Base-by-base conservation (phyloP, 2,113 vertebrate species). In the Pseudorasbora parva region DNA sequence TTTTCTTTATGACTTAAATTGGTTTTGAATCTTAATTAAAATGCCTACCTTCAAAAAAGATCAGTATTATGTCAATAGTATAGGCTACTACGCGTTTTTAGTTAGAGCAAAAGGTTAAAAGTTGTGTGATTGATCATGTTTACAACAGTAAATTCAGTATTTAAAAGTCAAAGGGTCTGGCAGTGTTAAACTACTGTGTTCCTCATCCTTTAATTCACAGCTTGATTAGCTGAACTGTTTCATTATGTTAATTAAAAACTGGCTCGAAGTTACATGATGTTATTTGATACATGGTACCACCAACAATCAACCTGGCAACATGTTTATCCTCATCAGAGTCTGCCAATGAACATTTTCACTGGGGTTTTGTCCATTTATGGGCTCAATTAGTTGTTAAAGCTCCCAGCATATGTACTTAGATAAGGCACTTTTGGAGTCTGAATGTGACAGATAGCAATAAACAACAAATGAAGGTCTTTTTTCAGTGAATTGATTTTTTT, bases 181-280 rank as follows among this genome's bases (percentile, higher is more conserved):
- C 41, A 56, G 74, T 64, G 37, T 78, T 74, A 66, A 75, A 45
- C 21, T 15, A 12, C 21, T 54, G 37, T 84, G 37, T 41, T 25
- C 27, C 11, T 41, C 54, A 21, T 69, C 82, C 60, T 49, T 76
- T 74, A 81, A 69, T 82, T 71, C 84, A 86, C 76, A 66, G 87
- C 84, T 84, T 91, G 88, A 91, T 91, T 89, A 86, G 90, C 87
- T 82, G 49, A 84, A 56, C 78, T 80, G 47, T 79, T 89, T 85
- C 81, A 88, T 92, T 91, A 90, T 89, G 88, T 85, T 88, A 90
- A 91, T 93, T 91, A 89, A 91, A 92, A 87, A 72, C 68, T 90
- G 89, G 82, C 87, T 89, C 85, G 59, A 69, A 89, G 89, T 54
- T 84, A 73, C 83, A 82, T 54, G 54, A 83, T 89, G 85, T 81